Evolutionary conservation across 2,113 vertebrate genomes (phyloP), one percentile per base, ranked within the genome.

Genomic region (Odontophorus gujanensis): DNA sequence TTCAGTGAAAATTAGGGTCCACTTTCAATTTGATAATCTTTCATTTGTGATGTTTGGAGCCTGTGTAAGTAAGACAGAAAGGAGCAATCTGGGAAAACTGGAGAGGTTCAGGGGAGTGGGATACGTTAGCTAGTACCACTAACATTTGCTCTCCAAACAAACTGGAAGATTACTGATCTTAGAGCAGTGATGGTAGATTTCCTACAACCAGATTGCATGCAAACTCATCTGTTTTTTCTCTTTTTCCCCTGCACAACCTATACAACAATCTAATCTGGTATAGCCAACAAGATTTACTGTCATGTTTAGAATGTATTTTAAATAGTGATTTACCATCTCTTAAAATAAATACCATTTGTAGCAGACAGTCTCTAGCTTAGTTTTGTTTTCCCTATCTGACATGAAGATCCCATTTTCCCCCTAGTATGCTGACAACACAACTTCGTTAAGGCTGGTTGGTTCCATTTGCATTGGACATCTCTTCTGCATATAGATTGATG

Each of bases 401-500:
- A 48, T 53, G 65, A 95, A 78, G 80, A 95, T 67, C 58, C 96
- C 77, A 84, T 94, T 97, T 94, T 94, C 96, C 97, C 79, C 96
- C 98, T 98, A 97, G 98, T 97, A 98, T 98, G 97, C 98, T 98
- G 98, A 99, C 98, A 99, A 98, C 98, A 98, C 97, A 97, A 94
- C 97, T 98, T 98, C 26, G 98, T 98, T 99, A 98, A 98, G 98
- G 98, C 98, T 99, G 98, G 98, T 98, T 99, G 99, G 98, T 98
- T 98, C 98, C 98, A 98, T 99, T 99, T 99, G 98, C 98, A 98
- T 98, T 89, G 98, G 99, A 99, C 98, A 97, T 92, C 96, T 98
- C 95, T 96, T 98, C 97, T 98, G 97, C 98, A 99, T 99, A 98
- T 98, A 99, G 99, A 99, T 99, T 99, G 99, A 99, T 99, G 99